Conservation (phyloP, 2,113 vertebrate species). For the Cichladusa arquata region DNA sequence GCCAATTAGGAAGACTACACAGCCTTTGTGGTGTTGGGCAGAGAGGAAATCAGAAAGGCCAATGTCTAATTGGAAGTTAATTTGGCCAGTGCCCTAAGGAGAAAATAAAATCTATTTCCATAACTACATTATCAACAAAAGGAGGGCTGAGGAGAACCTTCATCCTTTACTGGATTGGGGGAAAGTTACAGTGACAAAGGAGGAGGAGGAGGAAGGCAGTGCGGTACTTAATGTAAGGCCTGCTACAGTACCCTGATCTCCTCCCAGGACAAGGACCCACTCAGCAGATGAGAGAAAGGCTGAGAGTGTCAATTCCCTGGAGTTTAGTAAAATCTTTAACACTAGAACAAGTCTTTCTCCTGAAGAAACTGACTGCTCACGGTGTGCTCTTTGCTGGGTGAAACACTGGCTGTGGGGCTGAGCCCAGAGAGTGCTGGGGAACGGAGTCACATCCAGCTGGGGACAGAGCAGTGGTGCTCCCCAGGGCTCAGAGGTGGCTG, state of each 20-base stretch:
- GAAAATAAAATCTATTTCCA: background rate
- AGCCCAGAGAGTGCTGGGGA: background rate
- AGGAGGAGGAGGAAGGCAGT: background rate
- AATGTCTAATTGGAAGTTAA: background rate
- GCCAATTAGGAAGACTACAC: background rate
- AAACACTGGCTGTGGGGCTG: background rate
- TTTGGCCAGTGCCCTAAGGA: background rate
- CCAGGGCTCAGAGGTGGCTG: background rate
- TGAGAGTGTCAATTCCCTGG: background rate
- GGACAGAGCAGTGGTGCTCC: fast-evolving
- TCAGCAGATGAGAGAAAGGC: background rate
- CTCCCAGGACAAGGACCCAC: background rate
- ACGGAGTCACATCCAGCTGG: background rate
- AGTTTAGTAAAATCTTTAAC: background rate
- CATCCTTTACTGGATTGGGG: too few species aligned
- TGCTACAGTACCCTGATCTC: background rate
- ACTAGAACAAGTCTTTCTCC: background rate
- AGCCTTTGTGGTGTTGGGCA: background rate
- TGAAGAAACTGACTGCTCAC: background rate
- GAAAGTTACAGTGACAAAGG: background rate
- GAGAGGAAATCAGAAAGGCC: background rate
- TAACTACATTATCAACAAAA: background rate
- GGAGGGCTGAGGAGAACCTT: background rate
- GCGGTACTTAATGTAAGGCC: background rate
- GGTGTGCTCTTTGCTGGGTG: background rate